Percentiles rank a stretch among this genome's conserved stretches.
phyloP scores from a whole-genome alignment of 2,888 invertebrate genomes.

The Conistra vaccinii region DNA sequence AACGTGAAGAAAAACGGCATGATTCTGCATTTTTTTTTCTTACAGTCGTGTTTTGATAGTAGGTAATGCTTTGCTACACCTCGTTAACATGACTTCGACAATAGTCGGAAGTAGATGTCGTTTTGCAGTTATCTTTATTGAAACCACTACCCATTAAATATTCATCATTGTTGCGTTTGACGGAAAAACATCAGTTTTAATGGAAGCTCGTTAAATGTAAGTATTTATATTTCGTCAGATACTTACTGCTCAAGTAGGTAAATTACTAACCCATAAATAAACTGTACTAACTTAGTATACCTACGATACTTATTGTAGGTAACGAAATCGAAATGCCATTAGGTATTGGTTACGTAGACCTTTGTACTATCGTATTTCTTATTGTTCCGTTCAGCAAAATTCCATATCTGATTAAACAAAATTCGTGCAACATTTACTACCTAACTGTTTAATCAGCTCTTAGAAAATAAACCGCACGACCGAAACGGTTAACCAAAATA shows the following conservation, averaged over 20 bases:
- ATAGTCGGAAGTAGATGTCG: slow-evolving; percentile 25
- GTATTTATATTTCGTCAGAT: slow-evolving; percentile 17
- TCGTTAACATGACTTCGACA: slow-evolving; percentile 23
- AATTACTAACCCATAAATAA: neutral
- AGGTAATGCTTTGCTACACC: no score
- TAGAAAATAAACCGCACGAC: slow-evolving; percentile 14
- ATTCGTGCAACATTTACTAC: neutral
- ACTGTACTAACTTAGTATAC: neutral
- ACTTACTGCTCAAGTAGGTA: neutral
- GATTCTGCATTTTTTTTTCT: slow-evolving; percentile 2
- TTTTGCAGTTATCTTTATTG: slow-evolving; percentile 12
- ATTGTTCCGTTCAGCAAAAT: neutral
- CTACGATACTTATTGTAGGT: neutral
- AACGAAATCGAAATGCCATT: neutral
- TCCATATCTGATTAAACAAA: slow-evolving; percentile 14
- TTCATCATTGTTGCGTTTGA: slow-evolving; percentile 43
- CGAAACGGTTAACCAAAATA: slow-evolving; percentile 18
- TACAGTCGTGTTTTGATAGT: neutral
- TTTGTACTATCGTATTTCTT: neutral
- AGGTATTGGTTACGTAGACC: neutral
- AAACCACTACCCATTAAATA: slow-evolving; percentile 41
- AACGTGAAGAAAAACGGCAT: neutral
- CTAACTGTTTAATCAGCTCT: slow-evolving; percentile 24
- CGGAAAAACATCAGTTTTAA: slow-evolving; percentile 16
- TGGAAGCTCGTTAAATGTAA: neutral